Conservation (phyloP, 2,797 vertebrate genomes). For the Neostethus bicornis region DNA sequence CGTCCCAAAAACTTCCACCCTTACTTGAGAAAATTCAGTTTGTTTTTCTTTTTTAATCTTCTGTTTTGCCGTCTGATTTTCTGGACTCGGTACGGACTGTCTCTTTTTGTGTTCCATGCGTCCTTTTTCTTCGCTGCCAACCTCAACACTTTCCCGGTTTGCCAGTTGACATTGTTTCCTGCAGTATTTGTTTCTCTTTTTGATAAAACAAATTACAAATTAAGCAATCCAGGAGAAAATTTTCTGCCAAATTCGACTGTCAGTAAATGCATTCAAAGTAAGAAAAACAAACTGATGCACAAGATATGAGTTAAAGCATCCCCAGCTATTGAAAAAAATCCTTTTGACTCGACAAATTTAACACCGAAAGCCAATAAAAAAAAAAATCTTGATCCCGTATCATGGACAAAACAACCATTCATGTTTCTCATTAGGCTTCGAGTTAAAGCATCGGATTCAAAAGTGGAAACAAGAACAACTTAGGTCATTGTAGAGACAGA, state of each 20-base stretch:
- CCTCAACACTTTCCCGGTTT: constrained; percentile 2
- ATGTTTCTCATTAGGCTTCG: constrained; percentile 56
- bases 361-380: neutral
- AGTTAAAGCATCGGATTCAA: constrained; percentile 40
- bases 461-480: constrained; percentile 45
- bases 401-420: constrained; percentile 45
- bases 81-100: constrained; percentile 19
- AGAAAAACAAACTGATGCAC: constrained; percentile 1
- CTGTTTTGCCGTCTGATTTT: constrained; percentile 10
- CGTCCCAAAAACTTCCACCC: neutral
- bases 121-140: neutral
- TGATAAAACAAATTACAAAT: constrained; percentile 11
- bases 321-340: neutral
- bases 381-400: constrained; percentile 20
- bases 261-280: neutral
- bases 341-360: constrained; percentile 6
- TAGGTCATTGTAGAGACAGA: constrained; percentile 59
- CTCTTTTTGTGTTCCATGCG: neutral
- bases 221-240: constrained; percentile 25
- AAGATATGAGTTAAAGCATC: constrained; percentile 1
- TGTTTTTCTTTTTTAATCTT: constrained; percentile 9
- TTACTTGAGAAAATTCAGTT: neutral
- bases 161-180: neutral
- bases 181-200: constrained; percentile 2
- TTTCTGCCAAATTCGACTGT: constrained; percentile 21